These are phyloP conservation scores for Coregonus sp. DNA, from an alignment of 2,797 vertebrate species.

Conservation along the genomic window DNA sequence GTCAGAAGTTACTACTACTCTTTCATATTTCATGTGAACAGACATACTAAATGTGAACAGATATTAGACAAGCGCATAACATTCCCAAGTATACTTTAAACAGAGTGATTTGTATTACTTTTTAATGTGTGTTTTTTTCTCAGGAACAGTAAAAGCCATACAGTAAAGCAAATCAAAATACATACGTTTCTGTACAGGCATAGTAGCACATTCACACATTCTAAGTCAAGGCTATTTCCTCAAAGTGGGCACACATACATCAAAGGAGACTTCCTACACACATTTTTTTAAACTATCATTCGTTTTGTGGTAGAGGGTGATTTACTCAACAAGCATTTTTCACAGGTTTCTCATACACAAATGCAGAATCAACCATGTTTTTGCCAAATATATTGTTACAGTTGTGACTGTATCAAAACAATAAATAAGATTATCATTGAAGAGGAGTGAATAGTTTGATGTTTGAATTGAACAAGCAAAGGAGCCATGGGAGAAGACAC, in stretches of 20 bases:
- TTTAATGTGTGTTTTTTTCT: conserved; percentile 81
- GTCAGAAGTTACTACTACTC: too few species aligned
- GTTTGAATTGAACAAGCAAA: neutral
- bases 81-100: conserved; percentile 63
- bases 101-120: conserved; percentile 57
- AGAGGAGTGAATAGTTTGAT: neutral
- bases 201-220: conserved; percentile 75
- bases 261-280: conserved; percentile 81
- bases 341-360: conserved; percentile 32
- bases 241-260: conserved; percentile 66
- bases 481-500: neutral
- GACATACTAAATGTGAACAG: neutral
- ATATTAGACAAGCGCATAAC: conserved; percentile 67
- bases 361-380: conserved; percentile 24
- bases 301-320: conserved; percentile 46
- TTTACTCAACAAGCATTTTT: conserved; percentile 28
- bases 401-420: conserved; percentile 3
- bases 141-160: conserved; percentile 93
- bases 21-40: neutral
- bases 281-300: conserved; percentile 57
- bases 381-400: conserved; percentile 22
- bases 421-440: neutral
- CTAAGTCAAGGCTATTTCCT: conserved; percentile 72
- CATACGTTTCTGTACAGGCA: conserved; percentile 82
- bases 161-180: conserved; percentile 84